Evolutionary conservation across 30 jellyfish, hydroid and myxozoan genomes (phyloP).

Genomic region (Chrysaora quinquecirrha): DNA sequence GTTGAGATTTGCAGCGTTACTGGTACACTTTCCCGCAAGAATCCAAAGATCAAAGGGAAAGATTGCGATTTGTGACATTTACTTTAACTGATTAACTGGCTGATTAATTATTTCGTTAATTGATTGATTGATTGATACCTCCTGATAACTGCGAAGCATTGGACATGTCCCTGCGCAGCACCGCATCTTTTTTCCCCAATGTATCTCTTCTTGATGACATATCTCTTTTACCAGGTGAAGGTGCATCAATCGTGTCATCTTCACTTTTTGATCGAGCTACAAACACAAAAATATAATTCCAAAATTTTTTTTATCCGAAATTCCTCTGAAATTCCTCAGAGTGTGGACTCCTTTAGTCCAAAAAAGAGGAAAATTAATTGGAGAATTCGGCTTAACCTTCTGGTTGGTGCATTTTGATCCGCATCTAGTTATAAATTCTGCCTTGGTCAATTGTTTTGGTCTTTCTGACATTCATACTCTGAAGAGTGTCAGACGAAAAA

Average conservation of each 20-base stretch:
- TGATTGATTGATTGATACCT: slow-evolving; percentile 39
- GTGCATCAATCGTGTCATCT: slow-evolving; percentile 72
- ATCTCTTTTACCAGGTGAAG: slow-evolving; percentile 51
- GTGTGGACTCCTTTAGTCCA: no score
- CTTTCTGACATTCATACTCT: no score
- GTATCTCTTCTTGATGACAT: slow-evolving; percentile 28
- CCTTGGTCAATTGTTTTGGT: no score
- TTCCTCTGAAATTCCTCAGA: not conserved
- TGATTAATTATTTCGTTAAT: not conserved
- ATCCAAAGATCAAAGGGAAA: no score
- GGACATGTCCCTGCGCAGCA: slow-evolving; percentile 47
- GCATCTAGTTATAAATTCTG: no score
- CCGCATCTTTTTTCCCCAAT: slow-evolving; percentile 24
- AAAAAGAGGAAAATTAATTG: no score
- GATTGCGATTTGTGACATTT: no score
- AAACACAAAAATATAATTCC: not conserved
- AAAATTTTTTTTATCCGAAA: not conserved
- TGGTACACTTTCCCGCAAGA: no score
- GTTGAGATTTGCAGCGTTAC: no score
- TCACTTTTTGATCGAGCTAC: slow-evolving; percentile 81
- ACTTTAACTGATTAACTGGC: not conserved
- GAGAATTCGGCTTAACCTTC: no score
- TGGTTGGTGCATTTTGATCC: no score
- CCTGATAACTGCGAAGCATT: slow-evolving; percentile 52
- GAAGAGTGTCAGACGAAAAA: no score